Evolutionary conservation across 1,140 invertebrate species (phyloP), one percentile per base, ranked within the genome.

Genomic region (Thaumatotibia leucotreta): DNA sequence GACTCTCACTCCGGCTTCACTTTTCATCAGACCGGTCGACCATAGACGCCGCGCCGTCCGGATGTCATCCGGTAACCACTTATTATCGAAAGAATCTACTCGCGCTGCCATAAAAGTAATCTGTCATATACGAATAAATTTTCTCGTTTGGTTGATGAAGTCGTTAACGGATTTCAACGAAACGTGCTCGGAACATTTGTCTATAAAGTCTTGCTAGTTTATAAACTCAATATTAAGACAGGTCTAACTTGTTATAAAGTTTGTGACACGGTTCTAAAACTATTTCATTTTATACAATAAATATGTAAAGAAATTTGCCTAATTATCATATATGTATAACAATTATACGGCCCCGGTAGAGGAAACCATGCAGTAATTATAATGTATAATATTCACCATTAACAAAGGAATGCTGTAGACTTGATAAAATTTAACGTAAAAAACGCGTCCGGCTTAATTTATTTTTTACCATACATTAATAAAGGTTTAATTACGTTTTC

Each of bases 1-100:
- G 49, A 71, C 73, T 80, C 71, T 76, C 69, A 67, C 74, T 70
- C 29, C 10, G 52, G 23, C 24, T 58, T 58, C 24, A 29, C 52
- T 58, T 58, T 58, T 58, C 52, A 58, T 58, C 11, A 58, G 23
- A 58, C 52, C 52, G 52, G 52, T 58, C 24, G 23, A 14, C 23
- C 9, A 58, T 58, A 58, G 52, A 24, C n/a, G 24, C n/a, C n/a
- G n/a, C n/a, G n/a, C 22, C 8, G 52, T 58, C 23, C 52, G 52
- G 52, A 58, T 27, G 52, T 58, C 24, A 24, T 24, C 52, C n/a
- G 52, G 24, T 6, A 14, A 58, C 52, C 24, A n/a, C 52, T 31
- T 58, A 52, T 52, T 52, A 52, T 45, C 39, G 14, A 45, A 45
- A 45, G 17, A 45, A 45, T 45, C 39, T n/a, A 45, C 39, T 45